These are phyloP conservation scores for Bunonema sp. DNA, from an alignment of 2,888 invertebrate genomes.

Conservation along the genomic window DNA sequence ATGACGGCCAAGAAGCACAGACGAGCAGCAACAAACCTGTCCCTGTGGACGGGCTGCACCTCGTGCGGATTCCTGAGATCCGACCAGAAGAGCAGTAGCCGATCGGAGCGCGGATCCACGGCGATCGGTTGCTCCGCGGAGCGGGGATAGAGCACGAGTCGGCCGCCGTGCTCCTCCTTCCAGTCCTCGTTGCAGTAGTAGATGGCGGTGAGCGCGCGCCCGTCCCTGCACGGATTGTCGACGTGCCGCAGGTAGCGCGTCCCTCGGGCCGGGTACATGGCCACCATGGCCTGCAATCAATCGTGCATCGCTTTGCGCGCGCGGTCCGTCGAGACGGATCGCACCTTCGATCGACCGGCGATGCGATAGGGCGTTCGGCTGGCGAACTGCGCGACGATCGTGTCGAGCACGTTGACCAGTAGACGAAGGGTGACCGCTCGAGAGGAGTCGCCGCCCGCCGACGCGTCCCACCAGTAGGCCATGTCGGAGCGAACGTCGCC, in stretches of 20 bases:
- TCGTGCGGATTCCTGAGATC: constrained; percentile 89
- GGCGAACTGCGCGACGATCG: constrained; percentile 26
- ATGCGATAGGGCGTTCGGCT: constrained; percentile 28
- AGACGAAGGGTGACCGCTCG: constrained; percentile 20
- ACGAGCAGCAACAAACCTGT: constrained; percentile 49
- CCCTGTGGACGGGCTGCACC: constrained; percentile 75
- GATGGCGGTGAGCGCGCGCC: constrained; percentile 86
- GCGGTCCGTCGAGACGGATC: not conserved
- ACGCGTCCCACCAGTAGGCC: too few relatives aligned
- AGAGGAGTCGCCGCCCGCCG: too few relatives aligned
- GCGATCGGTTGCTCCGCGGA: constrained; percentile 65
- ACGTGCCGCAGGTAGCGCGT: constrained; percentile 90
- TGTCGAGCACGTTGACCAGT: constrained; percentile 37
- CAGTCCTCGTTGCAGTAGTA: constrained; percentile 90
- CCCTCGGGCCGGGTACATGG: constrained; percentile 85
- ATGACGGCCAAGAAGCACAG: not conserved
- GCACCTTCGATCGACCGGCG: constrained; percentile 27
- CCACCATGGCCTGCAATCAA: constrained; percentile 75
- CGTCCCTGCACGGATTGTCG: constrained; percentile 89
- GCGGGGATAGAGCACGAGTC: constrained; percentile 78
- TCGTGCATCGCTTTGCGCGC: not conserved
- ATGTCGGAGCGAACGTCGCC: too few relatives aligned
- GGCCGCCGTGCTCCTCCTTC: constrained; percentile 59
- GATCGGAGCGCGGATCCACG: constrained; percentile 78
- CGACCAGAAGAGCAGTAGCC: constrained; percentile 92